These are phyloP conservation scores for Willisornis vidua DNA, from an alignment of 2,113 vertebrate species.

Conservation along the genomic window DNA sequence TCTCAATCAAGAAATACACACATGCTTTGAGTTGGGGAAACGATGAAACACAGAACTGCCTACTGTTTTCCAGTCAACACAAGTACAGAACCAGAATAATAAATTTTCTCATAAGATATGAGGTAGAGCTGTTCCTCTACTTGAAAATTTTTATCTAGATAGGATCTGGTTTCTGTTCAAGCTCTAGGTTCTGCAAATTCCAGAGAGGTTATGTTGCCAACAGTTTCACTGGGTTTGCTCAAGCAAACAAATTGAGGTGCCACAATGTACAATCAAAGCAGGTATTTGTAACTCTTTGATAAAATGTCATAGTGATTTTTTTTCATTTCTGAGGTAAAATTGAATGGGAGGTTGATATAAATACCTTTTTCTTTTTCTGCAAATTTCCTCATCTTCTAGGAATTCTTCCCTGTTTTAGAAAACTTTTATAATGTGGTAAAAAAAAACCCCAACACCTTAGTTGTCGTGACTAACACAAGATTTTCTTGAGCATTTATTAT, in stretches of 20 bases:
- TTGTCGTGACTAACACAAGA: neutral
- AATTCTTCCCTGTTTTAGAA: neutral
- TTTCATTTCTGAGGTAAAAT: neutral
- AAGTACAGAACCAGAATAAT: neutral
- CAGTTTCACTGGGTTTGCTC: neutral
- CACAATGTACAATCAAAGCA: neutral
- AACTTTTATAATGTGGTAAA: neutral
- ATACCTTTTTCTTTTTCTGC: neutral
- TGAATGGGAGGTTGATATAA: neutral
- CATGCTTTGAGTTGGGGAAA: neutral
- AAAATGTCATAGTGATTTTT: neutral
- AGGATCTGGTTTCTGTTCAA: neutral
- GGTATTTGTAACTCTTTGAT: neutral
- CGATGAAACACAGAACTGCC: neutral
- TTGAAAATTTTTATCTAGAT: neutral
- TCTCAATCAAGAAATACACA: neutral
- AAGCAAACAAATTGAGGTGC: fast-evolving
- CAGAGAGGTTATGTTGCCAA: neutral
- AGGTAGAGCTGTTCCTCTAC: neutral
- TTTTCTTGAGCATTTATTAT: neutral
- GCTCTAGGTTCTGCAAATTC: neutral
- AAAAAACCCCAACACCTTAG: neutral
- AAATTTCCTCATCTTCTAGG: neutral
- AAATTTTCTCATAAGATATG: neutral
- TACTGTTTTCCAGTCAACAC: neutral